Evolutionary conservation across 2,113 vertebrate species (phyloP), one percentile per base, ranked within the genome.

Genomic region (Perca schrenkii): DNA sequence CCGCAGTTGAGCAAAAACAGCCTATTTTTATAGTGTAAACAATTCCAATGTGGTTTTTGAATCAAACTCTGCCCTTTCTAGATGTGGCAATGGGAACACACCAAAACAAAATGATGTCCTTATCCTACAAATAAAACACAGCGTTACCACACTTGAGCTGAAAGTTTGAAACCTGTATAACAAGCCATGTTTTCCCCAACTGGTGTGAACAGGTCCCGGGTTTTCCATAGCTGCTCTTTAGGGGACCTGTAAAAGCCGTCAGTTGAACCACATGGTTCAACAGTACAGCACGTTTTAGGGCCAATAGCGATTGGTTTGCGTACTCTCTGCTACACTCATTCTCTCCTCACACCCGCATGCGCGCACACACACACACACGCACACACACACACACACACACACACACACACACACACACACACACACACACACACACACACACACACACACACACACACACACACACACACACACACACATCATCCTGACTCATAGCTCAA

Each of bases 401-500:
- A 79, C 74, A 22, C 53, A 54, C 63, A 74, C 76, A 52, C 58
- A 52, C 64, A 76, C 75, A 49, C 56, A 53, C 58, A 72, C 61
- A 40, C 66, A 74, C 77, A 31, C 36, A 47, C 47, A 58, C 83
- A 83, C 86, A 82, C 80, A 46, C 64, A 21, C 60, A 73, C 22
- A 19, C 66, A 79, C 74, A 22, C 53, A 54, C 64, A 74, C 76
- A 52, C 58, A 52, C 64, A 76, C 75, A 49, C 57, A 53, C 58
- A 72, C 61, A 40, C 66, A 74, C 77, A 36, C 36, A 47, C 52
- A 62, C 36, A 63, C 53, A 88, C 80, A 90, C 31, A 6, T 65
- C 69, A 82, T 69, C 69, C 86, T 91, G 87, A 92, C 77, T 86
- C 83, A 92, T 74, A 84, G 64, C 36, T 81, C 80, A 82, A 83